Conservation (phyloP, 92 coral and sea anemone genomes). For the Metridium senile region DNA sequence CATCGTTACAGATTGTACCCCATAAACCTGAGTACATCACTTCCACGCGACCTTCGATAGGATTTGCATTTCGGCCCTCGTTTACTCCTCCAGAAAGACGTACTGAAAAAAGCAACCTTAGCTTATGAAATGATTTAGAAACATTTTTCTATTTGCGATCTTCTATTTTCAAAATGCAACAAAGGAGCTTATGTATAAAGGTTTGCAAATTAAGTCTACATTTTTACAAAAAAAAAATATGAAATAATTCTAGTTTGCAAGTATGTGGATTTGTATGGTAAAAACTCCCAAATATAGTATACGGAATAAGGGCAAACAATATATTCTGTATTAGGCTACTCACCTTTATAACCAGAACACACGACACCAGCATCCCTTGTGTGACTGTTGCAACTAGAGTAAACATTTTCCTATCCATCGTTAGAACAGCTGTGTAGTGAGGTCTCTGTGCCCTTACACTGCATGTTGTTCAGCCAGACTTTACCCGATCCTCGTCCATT, state of each 20-base stretch:
- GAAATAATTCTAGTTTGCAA: too few relatives aligned
- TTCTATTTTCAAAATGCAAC: too few relatives aligned
- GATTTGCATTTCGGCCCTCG: not conserved
- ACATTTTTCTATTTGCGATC: too few relatives aligned
- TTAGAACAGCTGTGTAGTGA: conserved; percentile 2
- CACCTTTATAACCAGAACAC: not conserved
- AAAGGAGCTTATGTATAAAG: too few relatives aligned
- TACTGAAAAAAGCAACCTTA: too few relatives aligned
- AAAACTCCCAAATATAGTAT: too few relatives aligned
- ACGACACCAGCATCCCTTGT: not conserved
- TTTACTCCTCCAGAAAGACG: not conserved
- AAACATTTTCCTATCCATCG: conserved; percentile 10
- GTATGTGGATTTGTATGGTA: too few relatives aligned
- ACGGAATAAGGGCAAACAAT: too few relatives aligned
- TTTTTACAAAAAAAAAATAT: too few relatives aligned
- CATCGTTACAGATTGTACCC: conserved; percentile 19
- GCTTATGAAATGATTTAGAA: too few relatives aligned
- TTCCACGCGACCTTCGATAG: conserved; percentile 19
- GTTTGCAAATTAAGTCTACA: too few relatives aligned
- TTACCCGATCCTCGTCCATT: conserved; percentile 10
- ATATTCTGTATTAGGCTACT: not conserved
- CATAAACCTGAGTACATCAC: not conserved
- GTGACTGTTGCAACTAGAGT: not conserved
- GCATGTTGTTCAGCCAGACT: conserved; percentile 7
- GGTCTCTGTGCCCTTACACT: conserved; percentile 4